These are phyloP conservation scores for Cabera pusaria DNA, from an alignment of 2,888 invertebrate species.

Conservation along the genomic window DNA sequence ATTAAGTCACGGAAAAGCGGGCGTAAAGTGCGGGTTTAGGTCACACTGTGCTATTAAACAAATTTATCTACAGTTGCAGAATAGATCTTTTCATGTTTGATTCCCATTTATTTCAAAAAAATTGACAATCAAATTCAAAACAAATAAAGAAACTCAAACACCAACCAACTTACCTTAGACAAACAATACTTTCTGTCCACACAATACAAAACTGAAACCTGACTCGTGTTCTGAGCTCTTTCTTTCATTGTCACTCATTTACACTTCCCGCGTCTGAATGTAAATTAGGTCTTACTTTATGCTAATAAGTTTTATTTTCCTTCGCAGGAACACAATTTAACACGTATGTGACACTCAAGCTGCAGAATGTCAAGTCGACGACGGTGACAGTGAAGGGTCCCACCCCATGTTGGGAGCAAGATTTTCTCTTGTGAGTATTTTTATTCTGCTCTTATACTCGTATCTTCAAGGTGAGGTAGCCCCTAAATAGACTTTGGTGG, in stretches of 20 bases:
- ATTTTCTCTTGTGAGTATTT: conserved; percentile 98
- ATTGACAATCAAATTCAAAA: too few relatives aligned
- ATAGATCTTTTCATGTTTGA: too few relatives aligned
- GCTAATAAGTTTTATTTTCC: conserved; percentile 32
- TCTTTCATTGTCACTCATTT: conserved; percentile 19
- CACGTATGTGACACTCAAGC: conserved; percentile 97
- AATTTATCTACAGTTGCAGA: too few relatives aligned
- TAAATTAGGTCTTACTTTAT: conserved; percentile 7
- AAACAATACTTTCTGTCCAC: too few relatives aligned
- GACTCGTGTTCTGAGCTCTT: conserved; percentile 21
- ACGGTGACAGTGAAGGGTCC: conserved; percentile 98
- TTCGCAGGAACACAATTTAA: conserved; percentile 94
- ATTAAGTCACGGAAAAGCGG: too few relatives aligned
- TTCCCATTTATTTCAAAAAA: too few relatives aligned
- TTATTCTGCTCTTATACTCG: conserved; percentile 33
- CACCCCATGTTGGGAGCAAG: conserved; percentile 98
- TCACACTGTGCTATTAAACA: too few relatives aligned
- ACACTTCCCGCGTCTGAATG: conserved; percentile 9
- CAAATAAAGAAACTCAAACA: too few relatives aligned
- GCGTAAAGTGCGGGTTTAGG: too few relatives aligned
- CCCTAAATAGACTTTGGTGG: too few relatives aligned
- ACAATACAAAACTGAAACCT: conserved; percentile 23
- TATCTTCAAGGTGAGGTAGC: conserved; percentile 14
- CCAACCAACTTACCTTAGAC: conserved; percentile 6
- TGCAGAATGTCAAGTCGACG: conserved; percentile 99